Evolutionary conservation across 1,140 invertebrate species (phyloP).

Genomic region (Calephelis virginiensis): DNA sequence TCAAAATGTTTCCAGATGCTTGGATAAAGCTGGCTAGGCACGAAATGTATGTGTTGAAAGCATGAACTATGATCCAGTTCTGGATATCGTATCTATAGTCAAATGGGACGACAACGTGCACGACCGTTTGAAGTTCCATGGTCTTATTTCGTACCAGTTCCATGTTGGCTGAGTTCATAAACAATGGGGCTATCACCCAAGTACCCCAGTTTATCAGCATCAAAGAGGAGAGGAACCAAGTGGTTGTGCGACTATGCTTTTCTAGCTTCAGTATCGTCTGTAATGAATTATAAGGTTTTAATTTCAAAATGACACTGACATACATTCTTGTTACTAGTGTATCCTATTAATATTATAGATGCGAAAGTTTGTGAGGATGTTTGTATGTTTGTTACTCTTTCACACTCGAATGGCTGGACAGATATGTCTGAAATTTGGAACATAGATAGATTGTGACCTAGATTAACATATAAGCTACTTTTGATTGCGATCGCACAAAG

Average conservation of each 20-base stretch:
- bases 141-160: conserved; percentile 22
- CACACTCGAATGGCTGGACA: no score
- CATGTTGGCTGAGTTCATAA: conserved; percentile 3
- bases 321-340: no score
- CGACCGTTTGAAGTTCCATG: conserved; percentile 25
- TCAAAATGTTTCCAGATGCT: conserved; percentile 20
- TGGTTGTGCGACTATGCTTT: background rate
- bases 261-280: background rate
- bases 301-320: no score
- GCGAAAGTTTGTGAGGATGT: no score
- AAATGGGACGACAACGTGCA: conserved; percentile 32
- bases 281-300: background rate
- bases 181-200: background rate
- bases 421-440: no score
- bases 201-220: background rate
- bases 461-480: no score
- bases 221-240: background rate
- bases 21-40: conserved; percentile 13
- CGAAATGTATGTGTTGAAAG: conserved; percentile 21
- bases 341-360: no score
- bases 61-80: conserved; percentile 30
- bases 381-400: no score
- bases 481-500: no score
- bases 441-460: no score
- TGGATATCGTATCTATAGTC: conserved; percentile 30